Evolutionary conservation across 2,888 invertebrate genomes (phyloP).

Genomic region (Parelbella ahira): DNA sequence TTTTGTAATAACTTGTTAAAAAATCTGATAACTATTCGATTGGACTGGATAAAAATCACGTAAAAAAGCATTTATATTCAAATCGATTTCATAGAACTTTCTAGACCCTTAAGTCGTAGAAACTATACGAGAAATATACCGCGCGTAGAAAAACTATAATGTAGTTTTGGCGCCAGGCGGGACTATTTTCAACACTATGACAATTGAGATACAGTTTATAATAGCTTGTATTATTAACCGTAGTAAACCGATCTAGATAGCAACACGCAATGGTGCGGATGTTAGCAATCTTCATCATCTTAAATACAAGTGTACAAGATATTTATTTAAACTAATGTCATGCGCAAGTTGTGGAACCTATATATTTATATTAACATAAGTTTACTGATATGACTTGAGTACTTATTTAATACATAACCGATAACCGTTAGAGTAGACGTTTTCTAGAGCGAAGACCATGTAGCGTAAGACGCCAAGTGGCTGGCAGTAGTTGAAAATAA

Average conservation of each 20-base stretch:
- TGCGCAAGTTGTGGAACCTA: constrained; percentile 4
- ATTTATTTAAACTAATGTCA: constrained; percentile 12
- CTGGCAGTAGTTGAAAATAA: too few species aligned
- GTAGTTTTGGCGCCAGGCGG: neutral
- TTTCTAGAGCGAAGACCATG: too few species aligned
- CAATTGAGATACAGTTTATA: neutral
- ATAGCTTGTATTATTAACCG: too few species aligned
- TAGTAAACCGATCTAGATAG: too few species aligned
- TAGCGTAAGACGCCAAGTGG: too few species aligned
- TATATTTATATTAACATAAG: too few species aligned
- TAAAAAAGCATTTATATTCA: neutral
- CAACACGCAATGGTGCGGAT: constrained; percentile 21
- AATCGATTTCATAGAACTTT: constrained; percentile 9
- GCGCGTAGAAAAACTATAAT: constrained; percentile 6
- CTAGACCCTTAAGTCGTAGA: constrained; percentile 19
- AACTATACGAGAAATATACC: constrained; percentile 13
- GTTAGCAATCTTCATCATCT: constrained; percentile 23
- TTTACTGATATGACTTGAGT: too few species aligned
- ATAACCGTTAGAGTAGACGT: too few species aligned
- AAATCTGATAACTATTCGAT: too few species aligned
- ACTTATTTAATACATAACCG: too few species aligned
- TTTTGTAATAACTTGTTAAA: too few species aligned
- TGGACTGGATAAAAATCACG: too few species aligned
- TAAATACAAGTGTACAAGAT: constrained; percentile 10
- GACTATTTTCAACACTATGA: constrained; percentile 1